Evolutionary conservation across 2,888 invertebrate species (phyloP), one percentile per base, ranked within the genome.

Genomic region (Monochamus alternatus): DNA sequence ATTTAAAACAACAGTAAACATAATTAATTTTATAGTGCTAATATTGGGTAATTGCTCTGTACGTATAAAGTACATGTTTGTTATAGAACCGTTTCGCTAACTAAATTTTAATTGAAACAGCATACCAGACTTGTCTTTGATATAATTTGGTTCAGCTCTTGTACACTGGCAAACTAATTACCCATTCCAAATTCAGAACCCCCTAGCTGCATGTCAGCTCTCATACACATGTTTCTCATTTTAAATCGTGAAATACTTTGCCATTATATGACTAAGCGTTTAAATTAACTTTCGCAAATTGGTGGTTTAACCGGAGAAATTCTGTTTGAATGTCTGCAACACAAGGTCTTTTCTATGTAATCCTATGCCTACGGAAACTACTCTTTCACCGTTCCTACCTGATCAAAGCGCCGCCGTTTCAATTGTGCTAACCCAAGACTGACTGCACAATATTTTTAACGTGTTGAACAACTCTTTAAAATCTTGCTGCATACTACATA

Each of bases 91-190:
- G 81, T 83, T 83, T 84, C 82, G 77, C 83, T 82, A 85, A 84
- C 85, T 84, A 82, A 83, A 84, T 85, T 86, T 85, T 85, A 86
- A 86, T 86, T 86, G 85, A 84, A 86, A 84, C 85, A 84, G 82
- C 83, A 84, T 85, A 82, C 82, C 82, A 80, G 80, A 82, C 82
- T 84, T 83, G 80, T 81, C 84, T 85, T 86, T 85, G 85, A 85
- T 84, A 85, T 84, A 84, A 85, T 85, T 85, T 82, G 80, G 83
- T 78, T 81, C 75, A 78, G 84, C 84, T 81, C 82, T 84, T 83
- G 79, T 84, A 81, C 76, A 80, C 80, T 77, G 77, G 79, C 82
- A 81, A 83, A 85, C 84, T 85, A 85, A 85, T 85, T 85, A 83
- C 80, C 75, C 75, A 78, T 78, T 81, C 80, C 71, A 69, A 73